Evolutionary conservation across 2,113 vertebrate species (phyloP).

Genomic region (Calidris pygmaea): DNA sequence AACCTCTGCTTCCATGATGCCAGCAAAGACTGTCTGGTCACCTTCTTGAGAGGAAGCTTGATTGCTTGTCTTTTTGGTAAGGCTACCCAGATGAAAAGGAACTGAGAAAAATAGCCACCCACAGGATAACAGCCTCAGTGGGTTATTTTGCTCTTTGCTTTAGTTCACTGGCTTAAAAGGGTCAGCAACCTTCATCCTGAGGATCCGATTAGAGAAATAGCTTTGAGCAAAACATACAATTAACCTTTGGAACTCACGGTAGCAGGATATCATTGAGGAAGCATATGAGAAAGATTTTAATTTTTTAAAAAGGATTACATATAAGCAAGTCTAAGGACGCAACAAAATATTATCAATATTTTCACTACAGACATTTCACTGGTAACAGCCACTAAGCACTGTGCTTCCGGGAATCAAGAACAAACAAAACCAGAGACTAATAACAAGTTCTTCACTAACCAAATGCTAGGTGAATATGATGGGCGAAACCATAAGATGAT

Average conservation of each 20-base stretch:
- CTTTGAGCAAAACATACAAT: constrained; percentile 42
- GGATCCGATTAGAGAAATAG: constrained; percentile 22
- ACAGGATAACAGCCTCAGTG: neutral
- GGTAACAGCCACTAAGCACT: neutral
- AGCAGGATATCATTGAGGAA: constrained; percentile 47
- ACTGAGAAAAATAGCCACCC: neutral
- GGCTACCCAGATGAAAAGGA: neutral
- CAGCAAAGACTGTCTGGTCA: neutral
- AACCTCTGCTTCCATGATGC: neutral
- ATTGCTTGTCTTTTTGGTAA: neutral
- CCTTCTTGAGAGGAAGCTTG: neutral
- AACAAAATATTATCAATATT: neutral
- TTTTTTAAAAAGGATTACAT: neutral
- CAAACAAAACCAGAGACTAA: neutral
- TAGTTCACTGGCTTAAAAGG: constrained; percentile 48
- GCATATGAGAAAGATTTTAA: neutral
- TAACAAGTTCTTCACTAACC: neutral
- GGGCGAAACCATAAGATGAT: neutral
- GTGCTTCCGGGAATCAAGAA: neutral
- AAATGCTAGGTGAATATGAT: neutral
- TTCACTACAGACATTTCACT: neutral
- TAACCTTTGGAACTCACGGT: constrained; percentile 39
- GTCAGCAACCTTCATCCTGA: neutral
- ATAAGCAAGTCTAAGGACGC: neutral
- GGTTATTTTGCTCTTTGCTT: constrained; percentile 33